Evolutionary conservation across 2,113 vertebrate genomes (phyloP), one percentile per base, ranked within the genome.

Genomic region (Crotophaga sulcirostris): DNA sequence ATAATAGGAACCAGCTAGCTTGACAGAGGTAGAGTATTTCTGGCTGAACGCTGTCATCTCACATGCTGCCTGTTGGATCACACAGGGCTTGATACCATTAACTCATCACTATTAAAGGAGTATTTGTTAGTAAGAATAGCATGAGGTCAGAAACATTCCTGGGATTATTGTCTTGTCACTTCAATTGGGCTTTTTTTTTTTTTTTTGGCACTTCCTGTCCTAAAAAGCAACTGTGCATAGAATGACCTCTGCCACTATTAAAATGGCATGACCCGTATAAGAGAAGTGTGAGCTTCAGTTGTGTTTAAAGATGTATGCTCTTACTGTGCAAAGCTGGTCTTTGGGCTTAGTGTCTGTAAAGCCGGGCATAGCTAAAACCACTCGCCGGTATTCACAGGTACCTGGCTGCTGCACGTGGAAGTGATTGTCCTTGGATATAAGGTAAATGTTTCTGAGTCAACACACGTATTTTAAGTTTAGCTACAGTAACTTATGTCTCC

Each of bases 21-120:
- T 73, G 85, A 89, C 1, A 0, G 56, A 54, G 89, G 64, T 76
- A 67, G 69, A 77, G 72, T 90, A 92, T 95, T 96, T 95, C 86
- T 87, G 79, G 92, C 95, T 91, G 74, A 51, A 75, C 14, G 2
- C 64, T 90, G 89, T 93, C 93, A 76, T 34, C 94, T 95, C 75
- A 59, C 89, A 74, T 83, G 78, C 72, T 45, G 80, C 69, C 31
- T 34, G 84, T 89, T 33, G 12, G 87, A 90, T 89, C 62, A 28
- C 59, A 69, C 55, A 18, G 28, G 42, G 64, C 79, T 93, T 56
- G 34, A 64, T 90, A 55, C 17, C 52, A 87, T 82, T 89, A 87
- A 95, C 96, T 94, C 97, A 93, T 73, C 70, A 17, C 84, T 88
- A 64, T 68, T 96, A 95, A 94, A 94, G 58, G 91, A 94, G 66